Percentiles rank a stretch among this genome's conserved stretches.
phyloP scores from a whole-genome alignment of 2,888 invertebrate genomes.

The Callyntrura sp. region DNA sequence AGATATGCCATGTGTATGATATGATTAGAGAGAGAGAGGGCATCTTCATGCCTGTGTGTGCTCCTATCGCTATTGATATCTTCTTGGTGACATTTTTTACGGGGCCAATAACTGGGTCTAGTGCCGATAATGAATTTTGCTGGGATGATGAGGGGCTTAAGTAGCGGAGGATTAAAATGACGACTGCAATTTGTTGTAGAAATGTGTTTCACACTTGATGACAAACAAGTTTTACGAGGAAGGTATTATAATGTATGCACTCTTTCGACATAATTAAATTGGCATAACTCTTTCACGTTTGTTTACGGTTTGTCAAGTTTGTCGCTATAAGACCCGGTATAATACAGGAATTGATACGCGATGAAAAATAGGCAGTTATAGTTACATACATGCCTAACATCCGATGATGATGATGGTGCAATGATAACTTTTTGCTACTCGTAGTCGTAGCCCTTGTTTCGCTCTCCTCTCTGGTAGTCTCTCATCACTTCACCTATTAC shows the following conservation, averaged over 20 bases:
- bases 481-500: background rate
- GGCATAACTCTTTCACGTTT: constrained; percentile 21
- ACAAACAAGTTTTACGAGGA: constrained; percentile 38
- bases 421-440: constrained; percentile 19
- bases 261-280: constrained; percentile 27
- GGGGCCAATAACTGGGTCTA: background rate
- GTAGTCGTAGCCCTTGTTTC: background rate
- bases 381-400: background rate
- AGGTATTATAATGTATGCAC: background rate
- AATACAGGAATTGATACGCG: background rate
- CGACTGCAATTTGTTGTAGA: constrained; percentile 50
- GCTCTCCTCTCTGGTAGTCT: background rate
- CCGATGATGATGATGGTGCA: background rate
- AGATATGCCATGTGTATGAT: background rate
- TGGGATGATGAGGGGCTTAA: background rate
- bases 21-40: too few relatives aligned
- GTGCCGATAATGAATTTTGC: constrained; percentile 35
- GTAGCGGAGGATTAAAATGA: constrained; percentile 20
- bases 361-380: background rate
- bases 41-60: background rate
- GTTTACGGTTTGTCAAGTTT: constrained; percentile 22
- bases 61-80: too few relatives aligned
- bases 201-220: constrained; percentile 72
- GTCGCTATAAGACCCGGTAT: background rate
- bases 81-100: constrained; percentile 23